Evolutionary conservation across 2,888 invertebrate species (phyloP).

Genomic region (Spodoptera littoralis): DNA sequence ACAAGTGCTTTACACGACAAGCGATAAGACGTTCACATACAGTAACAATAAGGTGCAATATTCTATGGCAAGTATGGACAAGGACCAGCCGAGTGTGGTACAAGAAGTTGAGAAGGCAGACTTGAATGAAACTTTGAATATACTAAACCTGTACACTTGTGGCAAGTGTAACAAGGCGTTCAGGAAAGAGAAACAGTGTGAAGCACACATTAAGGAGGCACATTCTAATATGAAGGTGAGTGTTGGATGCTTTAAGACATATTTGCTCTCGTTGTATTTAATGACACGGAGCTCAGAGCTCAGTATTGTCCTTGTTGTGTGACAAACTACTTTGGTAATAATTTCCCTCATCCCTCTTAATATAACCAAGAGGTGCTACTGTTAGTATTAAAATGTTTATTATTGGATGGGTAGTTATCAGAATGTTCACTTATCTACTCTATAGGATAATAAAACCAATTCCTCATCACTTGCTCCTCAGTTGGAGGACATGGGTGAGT

Average conservation of each 20-base stretch:
- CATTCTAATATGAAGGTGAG: constrained; percentile 71
- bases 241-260: too few species aligned
- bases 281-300: too few species aligned
- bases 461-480: constrained; percentile 4
- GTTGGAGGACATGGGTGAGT: constrained; percentile 91
- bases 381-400: too few species aligned
- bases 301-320: too few species aligned
- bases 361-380: too few species aligned
- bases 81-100: constrained; percentile 60
- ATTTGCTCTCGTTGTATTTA: too few species aligned
- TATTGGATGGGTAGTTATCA: too few species aligned
- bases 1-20: constrained; percentile 77
- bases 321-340: too few species aligned
- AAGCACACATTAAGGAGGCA: constrained; percentile 89
- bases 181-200: constrained; percentile 90
- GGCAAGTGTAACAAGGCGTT: constrained; percentile 88
- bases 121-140: constrained; percentile 76
- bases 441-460: too few species aligned
- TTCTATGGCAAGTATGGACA: constrained; percentile 78
- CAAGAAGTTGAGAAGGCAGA: constrained; percentile 71
- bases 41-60: constrained; percentile 77
- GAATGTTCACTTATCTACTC: too few species aligned
- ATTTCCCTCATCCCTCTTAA: too few species aligned
- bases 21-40: constrained; percentile 76
- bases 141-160: constrained; percentile 77